Base-by-base conservation (phyloP, 1,140 invertebrate genomes). In the Steinernema khuongi region DNA sequence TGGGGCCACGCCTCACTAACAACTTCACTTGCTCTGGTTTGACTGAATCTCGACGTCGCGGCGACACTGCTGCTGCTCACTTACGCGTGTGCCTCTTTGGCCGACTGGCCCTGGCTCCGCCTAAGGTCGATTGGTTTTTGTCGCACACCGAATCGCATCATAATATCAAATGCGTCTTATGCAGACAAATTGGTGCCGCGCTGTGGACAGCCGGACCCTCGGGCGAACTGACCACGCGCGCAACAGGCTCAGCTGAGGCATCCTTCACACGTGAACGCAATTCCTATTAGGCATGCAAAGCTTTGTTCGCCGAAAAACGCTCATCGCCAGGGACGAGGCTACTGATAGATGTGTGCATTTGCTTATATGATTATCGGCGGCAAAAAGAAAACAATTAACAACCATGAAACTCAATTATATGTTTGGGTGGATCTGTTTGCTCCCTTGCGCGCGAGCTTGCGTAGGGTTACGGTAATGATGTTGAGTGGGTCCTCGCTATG, bases 31-130 rank as follows among this genome's bases (percentile, higher is more conserved):
- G 50, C 50, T 60, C 50, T 60, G 50, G 50, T 60, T 60, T 60
- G 50, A 26, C 50, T 60, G 50, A 60, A 60, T 60, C 50, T 60
- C 50, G 22, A 60, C 50, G 19, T 60, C 22, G 50, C 50, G 11
- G 50, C 50, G 50, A 60, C 50, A 60, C 50, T 60, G 19, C 50
- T 60, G 50, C 50, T 60, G 50, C 50, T 60, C 50, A 60, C 50
- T 60, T 60, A 60, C 50, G 50, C 50, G 50, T n/a, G n/a, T 60
- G 50, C 50, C 50, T 14, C 50, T 60, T 60, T 60, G 22, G 50
- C 50, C 50, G 22, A 26, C 50, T 4, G 22, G 50, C 50, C 26
- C 50, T 7, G 50, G 50, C 50, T 22, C 50, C 36, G 36, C 11
- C 50, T 60, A 14, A 22, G 50, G 50, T 60, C 50, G 50, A 7